Conservation (phyloP, 2,888 invertebrate genomes). For the Pyralis farinalis region DNA sequence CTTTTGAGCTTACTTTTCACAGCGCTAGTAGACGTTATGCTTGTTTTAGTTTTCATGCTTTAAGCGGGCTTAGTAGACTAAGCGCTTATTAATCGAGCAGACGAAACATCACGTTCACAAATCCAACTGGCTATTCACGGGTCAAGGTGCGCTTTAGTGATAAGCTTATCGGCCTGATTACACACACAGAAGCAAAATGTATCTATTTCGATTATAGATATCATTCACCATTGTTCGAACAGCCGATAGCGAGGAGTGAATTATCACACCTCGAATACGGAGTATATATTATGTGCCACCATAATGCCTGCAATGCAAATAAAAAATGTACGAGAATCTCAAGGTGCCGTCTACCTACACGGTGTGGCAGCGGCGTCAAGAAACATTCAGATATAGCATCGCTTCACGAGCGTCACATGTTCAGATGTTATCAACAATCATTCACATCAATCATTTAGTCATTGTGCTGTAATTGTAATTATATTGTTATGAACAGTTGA, state of each 20-base stretch:
- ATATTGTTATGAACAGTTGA: slow-evolving; percentile 71
- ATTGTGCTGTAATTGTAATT: slow-evolving; percentile 73
- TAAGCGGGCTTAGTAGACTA: slow-evolving; percentile 48
- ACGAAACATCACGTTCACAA: slow-evolving; percentile 34
- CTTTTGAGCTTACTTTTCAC: slow-evolving; percentile 57
- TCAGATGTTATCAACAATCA: slow-evolving; percentile 44
- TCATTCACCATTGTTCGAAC: slow-evolving; percentile 33
- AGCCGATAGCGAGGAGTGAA: slow-evolving; percentile 13
- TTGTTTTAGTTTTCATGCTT: slow-evolving; percentile 53
- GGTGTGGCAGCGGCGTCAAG: slow-evolving; percentile 16
- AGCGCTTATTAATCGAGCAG: slow-evolving; percentile 49
- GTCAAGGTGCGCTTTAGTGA: slow-evolving; percentile 57
- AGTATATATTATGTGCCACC: no score
- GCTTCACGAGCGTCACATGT: slow-evolving; percentile 54
- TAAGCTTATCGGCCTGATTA: slow-evolving; percentile 42
- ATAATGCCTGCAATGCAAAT: neutral
- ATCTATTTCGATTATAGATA: slow-evolving; percentile 19
- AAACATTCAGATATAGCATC: slow-evolving; percentile 28
- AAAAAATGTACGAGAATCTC: neutral
- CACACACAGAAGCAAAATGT: slow-evolving; percentile 41
- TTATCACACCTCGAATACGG: no score
- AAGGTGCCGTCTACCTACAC: neutral
- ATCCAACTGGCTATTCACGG: slow-evolving; percentile 38
- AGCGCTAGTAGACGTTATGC: slow-evolving; percentile 56
- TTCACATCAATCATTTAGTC: slow-evolving; percentile 58